Percentiles rank a stretch among this genome's conserved stretches.
phyloP scores from a whole-genome alignment of 2,888 invertebrate genomes.

The Amphipoea lucens region DNA sequence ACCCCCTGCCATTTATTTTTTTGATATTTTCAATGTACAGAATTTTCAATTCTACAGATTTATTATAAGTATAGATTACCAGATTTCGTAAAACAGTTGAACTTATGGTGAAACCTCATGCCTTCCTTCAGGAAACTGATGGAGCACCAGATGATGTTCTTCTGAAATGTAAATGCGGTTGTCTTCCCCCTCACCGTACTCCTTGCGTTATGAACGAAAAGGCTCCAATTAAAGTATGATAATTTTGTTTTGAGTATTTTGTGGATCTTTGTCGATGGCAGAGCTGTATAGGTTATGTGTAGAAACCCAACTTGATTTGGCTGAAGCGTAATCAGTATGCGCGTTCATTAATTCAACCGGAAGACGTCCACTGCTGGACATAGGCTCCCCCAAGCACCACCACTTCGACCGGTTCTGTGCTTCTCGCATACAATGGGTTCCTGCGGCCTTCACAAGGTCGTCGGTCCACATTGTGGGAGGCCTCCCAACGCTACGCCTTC shows the following conservation, averaged over 20 bases:
- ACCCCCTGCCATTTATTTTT: too few relatives aligned
- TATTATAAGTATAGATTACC: too few relatives aligned
- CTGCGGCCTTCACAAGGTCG: too few relatives aligned
- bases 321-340: neutral
- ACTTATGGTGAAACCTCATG: neutral
- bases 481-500: too few relatives aligned
- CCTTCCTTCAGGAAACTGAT: neutral
- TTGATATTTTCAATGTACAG: too few relatives aligned
- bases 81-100: neutral
- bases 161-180: neutral
- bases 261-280: neutral
- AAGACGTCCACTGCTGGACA: too few relatives aligned
- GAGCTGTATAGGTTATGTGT: neutral
- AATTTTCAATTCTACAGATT: too few relatives aligned
- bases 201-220: neutral
- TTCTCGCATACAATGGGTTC: too few relatives aligned
- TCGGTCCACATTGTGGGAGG: too few relatives aligned
- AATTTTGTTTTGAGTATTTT: neutral
- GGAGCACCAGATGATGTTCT: neutral
- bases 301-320: neutral
- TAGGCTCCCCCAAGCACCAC: too few relatives aligned
- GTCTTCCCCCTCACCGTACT: neutral
- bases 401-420: too few relatives aligned
- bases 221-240: constrained; percentile 14
- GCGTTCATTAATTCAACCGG: too few relatives aligned